Conservation (phyloP, 2,797 vertebrate genomes). For the Margarornis squamiger region DNA sequence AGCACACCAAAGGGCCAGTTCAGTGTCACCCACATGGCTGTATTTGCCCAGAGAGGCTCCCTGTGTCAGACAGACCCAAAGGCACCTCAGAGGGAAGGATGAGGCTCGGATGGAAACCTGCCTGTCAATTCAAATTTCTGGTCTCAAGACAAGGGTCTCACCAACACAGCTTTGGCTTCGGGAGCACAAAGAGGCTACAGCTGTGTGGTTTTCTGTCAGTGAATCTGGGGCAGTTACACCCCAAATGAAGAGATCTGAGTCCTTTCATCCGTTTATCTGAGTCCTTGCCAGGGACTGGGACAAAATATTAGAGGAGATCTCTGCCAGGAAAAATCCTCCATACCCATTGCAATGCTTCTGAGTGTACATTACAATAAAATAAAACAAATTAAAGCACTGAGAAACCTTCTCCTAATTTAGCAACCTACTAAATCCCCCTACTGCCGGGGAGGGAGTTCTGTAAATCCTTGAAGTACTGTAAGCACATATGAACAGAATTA, state of each 20-base stretch:
- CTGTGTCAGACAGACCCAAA: not conserved
- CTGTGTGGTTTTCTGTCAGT: fast-evolving
- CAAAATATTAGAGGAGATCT: not conserved
- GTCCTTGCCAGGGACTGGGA: not conserved
- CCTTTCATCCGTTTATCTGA: fast-evolving
- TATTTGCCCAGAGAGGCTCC: not conserved
- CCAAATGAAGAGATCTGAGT: not conserved
- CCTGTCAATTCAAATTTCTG: not conserved
- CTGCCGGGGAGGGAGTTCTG: not conserved
- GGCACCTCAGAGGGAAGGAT: not conserved
- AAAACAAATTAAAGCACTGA: not conserved
- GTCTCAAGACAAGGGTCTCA: fast-evolving
- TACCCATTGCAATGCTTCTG: not conserved
- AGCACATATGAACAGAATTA: conserved; percentile 36
- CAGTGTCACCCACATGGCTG: not conserved
- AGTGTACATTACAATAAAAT: not conserved
- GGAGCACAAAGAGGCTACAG: not conserved
- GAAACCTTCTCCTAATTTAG: conserved; percentile 21
- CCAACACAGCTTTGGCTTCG: not conserved
- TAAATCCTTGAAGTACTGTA: conserved; percentile 15
- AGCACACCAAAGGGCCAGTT: not conserved
- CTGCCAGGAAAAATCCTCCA: not conserved
- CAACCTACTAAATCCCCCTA: conserved; percentile 1
- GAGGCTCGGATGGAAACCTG: not conserved
- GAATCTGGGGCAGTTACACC: not conserved